Percentiles rank a stretch among this genome's conserved stretches.
Evolutionary conservation across 2,113 vertebrate species (phyloP).

Genomic region (Rhinopithecus roxellana): DNA sequence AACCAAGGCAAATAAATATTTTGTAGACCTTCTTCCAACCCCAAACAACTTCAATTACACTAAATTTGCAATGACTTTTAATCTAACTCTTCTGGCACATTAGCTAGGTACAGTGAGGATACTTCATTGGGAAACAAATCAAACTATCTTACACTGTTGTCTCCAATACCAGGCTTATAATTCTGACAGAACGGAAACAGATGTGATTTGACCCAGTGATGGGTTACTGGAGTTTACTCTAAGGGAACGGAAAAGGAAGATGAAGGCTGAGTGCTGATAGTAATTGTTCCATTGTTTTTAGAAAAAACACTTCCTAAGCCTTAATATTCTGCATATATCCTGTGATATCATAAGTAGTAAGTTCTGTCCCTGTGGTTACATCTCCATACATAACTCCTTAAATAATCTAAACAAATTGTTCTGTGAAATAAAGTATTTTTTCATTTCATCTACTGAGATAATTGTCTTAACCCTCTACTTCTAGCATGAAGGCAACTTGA

Average conservation of each 20-base stretch:
- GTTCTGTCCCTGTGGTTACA: neutral
- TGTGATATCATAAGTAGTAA: neutral
- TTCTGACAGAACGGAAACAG: slow-evolving; percentile 65
- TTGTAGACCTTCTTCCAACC: neutral
- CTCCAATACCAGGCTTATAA: slow-evolving; percentile 1
- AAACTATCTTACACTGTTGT: slow-evolving; percentile 15
- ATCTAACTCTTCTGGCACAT: slow-evolving; percentile 19
- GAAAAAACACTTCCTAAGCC: slow-evolving; percentile 31
- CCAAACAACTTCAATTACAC: neutral
- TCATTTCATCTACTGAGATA: neutral
- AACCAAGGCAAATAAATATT: slow-evolving; percentile 22
- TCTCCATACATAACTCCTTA: slow-evolving; percentile 21
- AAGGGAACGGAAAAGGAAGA: slow-evolving; percentile 69
- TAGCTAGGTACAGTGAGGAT: neutral
- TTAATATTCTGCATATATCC: neutral
- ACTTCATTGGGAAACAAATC: slow-evolving; percentile 31
- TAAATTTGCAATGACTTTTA: slow-evolving; percentile 39
- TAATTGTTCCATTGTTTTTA: slow-evolving; percentile 62
- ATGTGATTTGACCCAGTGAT: slow-evolving; percentile 66
- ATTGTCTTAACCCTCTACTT: neutral
- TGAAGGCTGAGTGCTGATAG: slow-evolving; percentile 19
- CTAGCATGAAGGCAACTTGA: neutral
- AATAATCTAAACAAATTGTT: slow-evolving; percentile 39
- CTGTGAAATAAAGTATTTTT: slow-evolving; percentile 32
- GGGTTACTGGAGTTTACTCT: slow-evolving; percentile 21